Conservation (phyloP, 2,113 vertebrate genomes). For the Prietella phreatophila region DNA sequence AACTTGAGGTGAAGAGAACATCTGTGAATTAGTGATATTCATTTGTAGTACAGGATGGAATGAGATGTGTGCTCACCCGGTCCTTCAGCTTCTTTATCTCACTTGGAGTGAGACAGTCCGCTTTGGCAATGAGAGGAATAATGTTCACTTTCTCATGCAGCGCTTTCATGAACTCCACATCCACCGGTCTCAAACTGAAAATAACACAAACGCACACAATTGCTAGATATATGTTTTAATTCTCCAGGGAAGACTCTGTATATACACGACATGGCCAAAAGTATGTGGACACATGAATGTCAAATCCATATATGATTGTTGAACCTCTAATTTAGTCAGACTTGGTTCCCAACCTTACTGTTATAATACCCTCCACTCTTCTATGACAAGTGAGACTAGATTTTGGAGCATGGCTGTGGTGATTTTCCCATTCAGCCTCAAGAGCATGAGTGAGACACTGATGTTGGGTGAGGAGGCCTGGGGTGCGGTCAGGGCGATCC, state of each 20-base stretch:
- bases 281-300: not conserved
- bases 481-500: not conserved
- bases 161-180: slow-evolving; percentile 97
- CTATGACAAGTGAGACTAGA: not conserved
- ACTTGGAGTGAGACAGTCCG: slow-evolving; percentile 88
- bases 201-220: slow-evolving; percentile 17
- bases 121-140: slow-evolving; percentile 93
- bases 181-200: slow-evolving; percentile 87
- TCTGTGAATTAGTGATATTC: not conserved
- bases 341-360: not conserved
- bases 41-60: not conserved
- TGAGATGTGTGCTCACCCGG: slow-evolving; percentile 74
- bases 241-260: not conserved
- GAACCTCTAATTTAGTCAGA: not conserved
- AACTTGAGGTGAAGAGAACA: not conserved
- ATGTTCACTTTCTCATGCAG: slow-evolving; percentile 98
- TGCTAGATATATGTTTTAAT: not conserved
- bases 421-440: not conserved
- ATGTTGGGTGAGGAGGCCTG: not conserved
- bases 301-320: not conserved
- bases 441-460: not conserved
- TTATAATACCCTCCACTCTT: not conserved
- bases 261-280: not conserved
- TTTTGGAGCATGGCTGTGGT: not conserved
- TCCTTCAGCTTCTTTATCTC: slow-evolving; percentile 98